Evolutionary conservation across 2,797 vertebrate genomes (phyloP), one percentile per base, ranked within the genome.

Genomic region (Peromyscus attwateri): DNA sequence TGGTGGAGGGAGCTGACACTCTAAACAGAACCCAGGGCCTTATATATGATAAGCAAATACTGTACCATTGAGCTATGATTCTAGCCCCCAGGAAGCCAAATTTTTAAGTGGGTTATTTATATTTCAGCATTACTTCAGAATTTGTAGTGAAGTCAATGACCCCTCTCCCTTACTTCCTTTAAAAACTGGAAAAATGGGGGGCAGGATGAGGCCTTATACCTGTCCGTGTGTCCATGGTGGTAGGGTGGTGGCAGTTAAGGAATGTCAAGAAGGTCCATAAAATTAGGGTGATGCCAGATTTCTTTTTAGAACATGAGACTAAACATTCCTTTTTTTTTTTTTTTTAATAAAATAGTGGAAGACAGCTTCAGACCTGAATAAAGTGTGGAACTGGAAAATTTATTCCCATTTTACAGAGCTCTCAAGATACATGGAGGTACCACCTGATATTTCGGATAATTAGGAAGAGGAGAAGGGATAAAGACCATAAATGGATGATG

Each of bases 381-480:
- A n/a, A 9, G 4, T 27, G 31, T 92, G 14, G n/a, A 93, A 68
- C 29, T 84, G 8, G 29, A 31, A 80, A 40, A 93, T 57, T 83
- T 60, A 27, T 77, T 90, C 11, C 49, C n/a, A 34, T 75, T 21
- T 76, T 71, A 21, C 17, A 43, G 25, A 87, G 13, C 80, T 73
- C 25, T 87, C 14, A 68, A 29, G 17, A 29, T 11, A 60, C 37
- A 85, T 68, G 21, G 40, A 92, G 8, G 5, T 29, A 84, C 82
- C 49, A 71, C 1, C 34, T 71, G 77, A 64, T 27, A 70, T 87
- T 14, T 92, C 27, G 31, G 34, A 89, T 92, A 52, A 1, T 34
- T 2, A 93, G 37, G n/a, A 92, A 90, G 1, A 93, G 37, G n/a
- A 89, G 80, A 96, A 89, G 43, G 23, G 89, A 87, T 46, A 23